Conservation (phyloP, 1,140 invertebrate species). For the Capitella teleta region DNA sequence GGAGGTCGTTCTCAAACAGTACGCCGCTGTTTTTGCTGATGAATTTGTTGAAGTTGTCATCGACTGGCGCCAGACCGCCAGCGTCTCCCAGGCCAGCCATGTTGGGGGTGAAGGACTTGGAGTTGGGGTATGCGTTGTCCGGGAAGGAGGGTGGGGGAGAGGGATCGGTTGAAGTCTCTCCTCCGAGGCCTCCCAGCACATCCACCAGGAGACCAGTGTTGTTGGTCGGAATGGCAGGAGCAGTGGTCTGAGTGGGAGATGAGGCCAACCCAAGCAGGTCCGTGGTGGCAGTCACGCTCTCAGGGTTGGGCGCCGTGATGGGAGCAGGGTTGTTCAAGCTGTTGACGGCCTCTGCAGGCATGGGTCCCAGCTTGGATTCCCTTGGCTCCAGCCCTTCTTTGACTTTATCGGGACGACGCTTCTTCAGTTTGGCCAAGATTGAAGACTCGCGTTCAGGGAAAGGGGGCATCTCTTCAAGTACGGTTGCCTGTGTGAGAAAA, state of each 20-base stretch:
- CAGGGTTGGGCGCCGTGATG: background rate
- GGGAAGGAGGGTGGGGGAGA: background rate
- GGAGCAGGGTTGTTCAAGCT: background rate
- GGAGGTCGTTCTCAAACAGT: constrained; percentile 92
- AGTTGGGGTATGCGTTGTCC: background rate
- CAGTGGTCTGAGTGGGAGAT: constrained; percentile 4
- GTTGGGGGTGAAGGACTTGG: too few relatives aligned
- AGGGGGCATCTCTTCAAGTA: constrained; percentile 99
- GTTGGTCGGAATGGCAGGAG: constrained; percentile 1
- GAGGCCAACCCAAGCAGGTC: constrained; percentile 27
- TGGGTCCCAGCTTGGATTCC: constrained; percentile 1
- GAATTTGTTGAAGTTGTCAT: too few relatives aligned
- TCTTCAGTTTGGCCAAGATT: constrained; percentile 79
- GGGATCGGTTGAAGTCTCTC: background rate
- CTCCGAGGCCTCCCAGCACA: constrained; percentile 3
- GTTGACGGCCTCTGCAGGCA: background rate
- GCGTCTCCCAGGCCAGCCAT: too few relatives aligned
- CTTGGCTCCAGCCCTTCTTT: constrained; percentile 2
- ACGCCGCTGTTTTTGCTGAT: constrained; percentile 83
- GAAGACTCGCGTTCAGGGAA: constrained; percentile 98
- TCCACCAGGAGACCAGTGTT: constrained; percentile 6
- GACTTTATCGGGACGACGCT: constrained; percentile 53
- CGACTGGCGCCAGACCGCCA: too few relatives aligned
- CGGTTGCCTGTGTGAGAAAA: constrained; percentile 60
- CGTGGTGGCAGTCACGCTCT: constrained; percentile 10